Evolutionary conservation across 2,888 invertebrate genomes (phyloP).

Genomic region (Griposia aprilina): DNA sequence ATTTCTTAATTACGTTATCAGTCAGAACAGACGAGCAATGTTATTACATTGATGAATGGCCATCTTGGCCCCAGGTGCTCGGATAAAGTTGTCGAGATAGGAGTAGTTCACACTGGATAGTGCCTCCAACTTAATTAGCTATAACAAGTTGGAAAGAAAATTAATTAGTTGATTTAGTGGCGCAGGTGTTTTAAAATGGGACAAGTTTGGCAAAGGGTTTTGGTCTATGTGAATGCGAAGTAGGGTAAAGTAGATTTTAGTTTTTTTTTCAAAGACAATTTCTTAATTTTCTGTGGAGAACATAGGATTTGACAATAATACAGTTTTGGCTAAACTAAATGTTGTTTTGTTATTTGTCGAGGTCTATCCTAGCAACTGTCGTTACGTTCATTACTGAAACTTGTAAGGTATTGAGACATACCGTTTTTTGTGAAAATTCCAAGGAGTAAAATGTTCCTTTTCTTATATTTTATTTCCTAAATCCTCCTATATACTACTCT

Average conservation of each 20-base stretch:
- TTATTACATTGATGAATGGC: constrained; percentile 62
- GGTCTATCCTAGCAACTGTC: background rate
- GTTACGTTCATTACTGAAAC: background rate
- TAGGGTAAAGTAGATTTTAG: background rate
- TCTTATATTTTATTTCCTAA: background rate
- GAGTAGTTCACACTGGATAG: constrained; percentile 42
- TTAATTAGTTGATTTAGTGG: constrained; percentile 20
- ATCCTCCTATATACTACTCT: no score
- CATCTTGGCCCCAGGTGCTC: constrained; percentile 46
- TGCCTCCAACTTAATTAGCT: constrained; percentile 44
- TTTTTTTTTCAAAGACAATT: background rate
- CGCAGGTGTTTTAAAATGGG: background rate
- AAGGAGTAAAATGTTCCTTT: background rate
- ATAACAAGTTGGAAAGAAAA: constrained; percentile 34
- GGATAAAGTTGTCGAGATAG: constrained; percentile 22
- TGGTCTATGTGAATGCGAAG: background rate
- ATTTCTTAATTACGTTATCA: constrained; percentile 54
- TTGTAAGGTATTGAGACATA: background rate
- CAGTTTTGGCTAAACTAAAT: background rate
- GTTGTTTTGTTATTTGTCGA: background rate
- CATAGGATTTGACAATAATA: background rate
- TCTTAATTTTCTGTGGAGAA: background rate
- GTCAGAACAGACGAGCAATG: constrained; percentile 50
- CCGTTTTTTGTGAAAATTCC: background rate
- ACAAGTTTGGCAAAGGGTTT: background rate